Evolutionary conservation across 2,888 invertebrate species (phyloP), one percentile per base, ranked within the genome.

Genomic region (Drosophila vallismaia): DNA sequence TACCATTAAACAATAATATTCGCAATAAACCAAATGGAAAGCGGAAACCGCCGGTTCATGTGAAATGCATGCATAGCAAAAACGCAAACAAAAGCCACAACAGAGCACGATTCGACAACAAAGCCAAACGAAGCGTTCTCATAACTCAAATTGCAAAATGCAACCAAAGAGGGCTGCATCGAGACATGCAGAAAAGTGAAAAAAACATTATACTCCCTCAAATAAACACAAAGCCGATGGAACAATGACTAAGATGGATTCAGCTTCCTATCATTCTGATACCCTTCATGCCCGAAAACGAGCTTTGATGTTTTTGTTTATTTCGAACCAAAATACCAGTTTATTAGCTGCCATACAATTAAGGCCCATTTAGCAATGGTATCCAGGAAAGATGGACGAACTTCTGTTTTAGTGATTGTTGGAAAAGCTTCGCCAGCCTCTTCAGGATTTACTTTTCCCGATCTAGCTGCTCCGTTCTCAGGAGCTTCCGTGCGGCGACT

Each of bases 21-120:
- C 82, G 79, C 85, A 82, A 82, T 82, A 85, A 82, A 68, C 82
- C 85, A 81, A 81, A 84, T 84, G 81, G 81, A 81, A 84, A 81
- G 69, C 76, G 75, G 71, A 76, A 76, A 63, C 76, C 69, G 59
- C 74, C 74, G 54, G 55, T 54, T 70, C 75, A 82, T 82, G 71
- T 77, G 79, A 79, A 82, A 74, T 77, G 81, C 72, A 71, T 66
- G 66, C 62, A 59, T 71, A 52, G 71, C 71, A 62, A 56, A 62
- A 69, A 75, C 45, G 62, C 74, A 70, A 74, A 77, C 69, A 73
- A 82, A 71, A 64, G 66, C 63, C 68, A 63, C 56, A 64, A 75
- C 38, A 19, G 58, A 56, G 42, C 36, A 38, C 68, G 46, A 55
- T 52, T 48, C 31, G 53, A 10, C 52, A 64, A 53, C 64, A 66